Evolutionary conservation across 2,113 vertebrate species (phyloP).

Genomic region (Argyrosomus japonicus): DNA sequence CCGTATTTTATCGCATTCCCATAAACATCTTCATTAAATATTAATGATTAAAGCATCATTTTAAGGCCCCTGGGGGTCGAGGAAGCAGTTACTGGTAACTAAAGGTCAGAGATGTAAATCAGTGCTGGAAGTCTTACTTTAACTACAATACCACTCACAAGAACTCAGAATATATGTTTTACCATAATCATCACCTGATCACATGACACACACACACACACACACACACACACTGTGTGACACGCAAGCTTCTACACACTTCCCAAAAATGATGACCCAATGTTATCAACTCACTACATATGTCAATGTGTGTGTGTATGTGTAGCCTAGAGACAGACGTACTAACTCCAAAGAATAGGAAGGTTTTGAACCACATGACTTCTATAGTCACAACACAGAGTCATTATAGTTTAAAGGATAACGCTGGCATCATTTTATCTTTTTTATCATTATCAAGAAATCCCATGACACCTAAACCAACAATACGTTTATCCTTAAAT

Average conservation of each 20-base stretch:
- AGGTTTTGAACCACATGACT: constrained; percentile 2
- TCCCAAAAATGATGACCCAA: constrained; percentile 42
- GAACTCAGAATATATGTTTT: neutral
- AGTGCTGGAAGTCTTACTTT: neutral
- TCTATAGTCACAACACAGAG: neutral
- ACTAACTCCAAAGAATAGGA: neutral
- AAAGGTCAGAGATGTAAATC: neutral
- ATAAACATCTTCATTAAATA: neutral
- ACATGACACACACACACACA: constrained; percentile 48
- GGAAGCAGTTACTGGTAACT: neutral
- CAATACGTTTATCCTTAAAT: neutral
- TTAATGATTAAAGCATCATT: no score
- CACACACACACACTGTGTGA: neutral
- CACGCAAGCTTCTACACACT: constrained; percentile 18
- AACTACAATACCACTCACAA: neutral
- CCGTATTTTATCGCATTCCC: no score
- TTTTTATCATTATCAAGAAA: neutral
- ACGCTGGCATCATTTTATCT: neutral
- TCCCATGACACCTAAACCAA: neutral
- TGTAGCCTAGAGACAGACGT: neutral
- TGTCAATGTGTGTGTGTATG: neutral
- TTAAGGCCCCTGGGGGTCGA: neutral
- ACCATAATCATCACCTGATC: constrained; percentile 27
- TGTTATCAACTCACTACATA: neutral
- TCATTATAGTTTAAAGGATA: neutral